These are phyloP conservation scores for Ammodramus savannarum DNA, from an alignment of 2,113 vertebrate species.

Conservation along the genomic window DNA sequence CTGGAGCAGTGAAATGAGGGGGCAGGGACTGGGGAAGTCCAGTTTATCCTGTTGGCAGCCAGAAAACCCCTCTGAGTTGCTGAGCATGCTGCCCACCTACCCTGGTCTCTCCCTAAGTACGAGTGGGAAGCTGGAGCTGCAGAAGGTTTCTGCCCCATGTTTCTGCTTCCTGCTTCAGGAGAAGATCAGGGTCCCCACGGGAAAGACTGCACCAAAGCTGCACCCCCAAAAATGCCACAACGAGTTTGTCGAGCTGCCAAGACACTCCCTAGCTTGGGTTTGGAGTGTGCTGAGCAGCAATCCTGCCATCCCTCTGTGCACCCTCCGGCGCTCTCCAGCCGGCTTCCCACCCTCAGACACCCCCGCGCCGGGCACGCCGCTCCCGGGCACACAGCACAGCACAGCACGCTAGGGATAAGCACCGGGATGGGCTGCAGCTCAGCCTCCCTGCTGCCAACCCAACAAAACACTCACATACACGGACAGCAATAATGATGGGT, in stretches of 20 bases:
- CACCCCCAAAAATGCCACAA: not conserved
- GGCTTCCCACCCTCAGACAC: not conserved
- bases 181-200: not conserved
- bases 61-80: not conserved
- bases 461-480: not conserved
- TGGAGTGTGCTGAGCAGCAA: not conserved
- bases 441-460: not conserved
- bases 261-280: not conserved
- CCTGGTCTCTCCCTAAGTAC: not conserved
- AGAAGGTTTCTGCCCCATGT: not conserved
- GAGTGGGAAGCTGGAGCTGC: not conserved
- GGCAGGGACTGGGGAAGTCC: not conserved
- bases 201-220: not conserved
- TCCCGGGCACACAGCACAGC: not conserved
- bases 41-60: not conserved
- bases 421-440: not conserved
- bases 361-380: fast-evolving
- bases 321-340: not conserved
- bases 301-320: not conserved
- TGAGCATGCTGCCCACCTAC: not conserved
- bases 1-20: not conserved
- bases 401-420: not conserved
- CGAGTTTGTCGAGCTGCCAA: not conserved
- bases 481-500: not conserved
- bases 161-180: not conserved